Evolutionary conservation across 2,113 vertebrate genomes (phyloP).

Genomic region (Leucosticte australis): DNA sequence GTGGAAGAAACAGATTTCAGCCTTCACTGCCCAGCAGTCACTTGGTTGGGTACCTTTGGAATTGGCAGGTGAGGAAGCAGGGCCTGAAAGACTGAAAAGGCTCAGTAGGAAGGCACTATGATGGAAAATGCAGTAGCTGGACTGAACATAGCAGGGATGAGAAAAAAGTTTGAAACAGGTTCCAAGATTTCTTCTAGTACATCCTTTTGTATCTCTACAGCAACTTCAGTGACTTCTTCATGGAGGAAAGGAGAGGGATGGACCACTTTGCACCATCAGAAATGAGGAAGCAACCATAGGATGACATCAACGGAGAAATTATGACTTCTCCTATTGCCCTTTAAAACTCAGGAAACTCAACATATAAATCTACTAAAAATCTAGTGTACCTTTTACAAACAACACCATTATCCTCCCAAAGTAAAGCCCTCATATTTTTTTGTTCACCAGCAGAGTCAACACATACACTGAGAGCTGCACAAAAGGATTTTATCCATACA

Average conservation of each 20-base stretch:
- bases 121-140: background rate
- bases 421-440: background rate
- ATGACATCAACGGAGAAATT: background rate
- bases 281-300: fast-evolving
- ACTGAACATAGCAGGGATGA: background rate
- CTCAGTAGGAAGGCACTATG: background rate
- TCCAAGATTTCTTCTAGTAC: background rate
- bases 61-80: background rate
- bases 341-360: background rate
- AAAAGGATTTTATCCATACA: background rate
- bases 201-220: background rate
- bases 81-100: background rate
- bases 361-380: background rate
- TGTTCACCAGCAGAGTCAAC: background rate
- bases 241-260: background rate
- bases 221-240: background rate
- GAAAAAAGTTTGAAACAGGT: background rate
- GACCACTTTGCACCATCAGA: background rate
- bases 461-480: background rate
- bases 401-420: background rate
- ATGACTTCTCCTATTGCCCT: background rate
- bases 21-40: background rate
- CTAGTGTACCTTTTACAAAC: background rate
- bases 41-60: background rate
- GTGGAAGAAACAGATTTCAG: background rate